Conservation (phyloP, 1,140 invertebrate species). For the Marisa cornuarietis region DNA sequence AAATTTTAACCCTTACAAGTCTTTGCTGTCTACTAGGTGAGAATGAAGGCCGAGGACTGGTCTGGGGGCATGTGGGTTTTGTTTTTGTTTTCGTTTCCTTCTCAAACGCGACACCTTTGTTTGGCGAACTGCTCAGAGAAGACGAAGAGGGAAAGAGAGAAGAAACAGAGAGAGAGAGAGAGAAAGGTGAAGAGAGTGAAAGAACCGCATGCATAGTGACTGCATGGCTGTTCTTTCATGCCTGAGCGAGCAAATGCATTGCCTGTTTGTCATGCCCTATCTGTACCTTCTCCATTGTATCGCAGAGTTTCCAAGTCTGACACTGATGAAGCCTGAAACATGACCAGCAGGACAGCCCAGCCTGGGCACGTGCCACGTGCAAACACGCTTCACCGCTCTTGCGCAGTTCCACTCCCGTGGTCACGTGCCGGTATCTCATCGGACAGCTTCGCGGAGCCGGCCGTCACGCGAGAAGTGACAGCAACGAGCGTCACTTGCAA, state of each 20-base stretch:
- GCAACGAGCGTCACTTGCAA: not conserved
- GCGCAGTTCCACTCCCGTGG: no score
- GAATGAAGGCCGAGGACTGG: not conserved
- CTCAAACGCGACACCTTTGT: not conserved
- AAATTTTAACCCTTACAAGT: no score
- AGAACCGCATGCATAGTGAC: not conserved
- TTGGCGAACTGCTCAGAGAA: not conserved
- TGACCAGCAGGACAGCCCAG: not conserved
- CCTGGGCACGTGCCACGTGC: constrained; percentile 2
- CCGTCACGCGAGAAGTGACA: not conserved
- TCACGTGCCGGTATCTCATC: no score
- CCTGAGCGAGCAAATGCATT: not conserved
- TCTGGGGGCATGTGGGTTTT: not conserved
- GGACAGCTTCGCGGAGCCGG: not conserved
- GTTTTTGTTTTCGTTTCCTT: not conserved
- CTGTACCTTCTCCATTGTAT: constrained; percentile 9
- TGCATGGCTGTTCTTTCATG: not conserved
- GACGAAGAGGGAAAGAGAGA: not conserved
- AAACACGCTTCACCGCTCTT: not conserved
- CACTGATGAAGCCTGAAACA: not conserved
- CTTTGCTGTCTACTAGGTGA: no score
- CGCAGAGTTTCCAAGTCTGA: not conserved
- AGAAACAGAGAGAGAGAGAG: not conserved
- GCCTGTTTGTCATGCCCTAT: not conserved
- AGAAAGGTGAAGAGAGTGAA: constrained; percentile 7